Conservation (phyloP, 2,797 vertebrate species). For the Siniperca obscura region DNA sequence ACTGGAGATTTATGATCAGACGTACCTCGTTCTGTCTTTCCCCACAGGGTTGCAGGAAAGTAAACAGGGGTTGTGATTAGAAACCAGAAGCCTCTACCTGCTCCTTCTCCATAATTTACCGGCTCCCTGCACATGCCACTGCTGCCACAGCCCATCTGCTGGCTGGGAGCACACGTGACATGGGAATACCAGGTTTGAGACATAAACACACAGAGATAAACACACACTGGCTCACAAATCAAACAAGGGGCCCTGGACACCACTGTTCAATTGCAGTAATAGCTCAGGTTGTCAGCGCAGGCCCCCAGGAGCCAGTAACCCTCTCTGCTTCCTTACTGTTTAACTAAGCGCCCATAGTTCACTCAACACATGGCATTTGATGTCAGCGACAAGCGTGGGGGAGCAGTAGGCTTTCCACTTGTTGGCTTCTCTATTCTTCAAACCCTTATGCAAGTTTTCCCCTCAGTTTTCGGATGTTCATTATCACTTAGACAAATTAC, state of each 20-base stretch:
- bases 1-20: conserved; percentile 59
- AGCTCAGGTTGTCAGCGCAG: conserved; percentile 64
- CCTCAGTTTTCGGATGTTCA: conserved; percentile 3
- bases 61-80: conserved; percentile 74
- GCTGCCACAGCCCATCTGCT: conserved; percentile 28
- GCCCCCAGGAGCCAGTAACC: conserved; percentile 53
- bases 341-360: conserved; percentile 48
- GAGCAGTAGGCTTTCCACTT: conserved; percentile 21
- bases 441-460: conserved; percentile 3
- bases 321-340: conserved; percentile 49
- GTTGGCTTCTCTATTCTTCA: background rate
- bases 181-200: conserved; percentile 22
- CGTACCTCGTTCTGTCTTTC: conserved; percentile 43
- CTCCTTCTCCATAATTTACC: conserved; percentile 65
- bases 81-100: conserved; percentile 57
- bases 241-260: conserved; percentile 47
- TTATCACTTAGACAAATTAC: conserved; percentile 12
- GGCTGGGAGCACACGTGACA: conserved; percentile 22
- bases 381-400: conserved; percentile 19
- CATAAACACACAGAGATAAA: conserved; percentile 55
- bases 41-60: conserved; percentile 58
- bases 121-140: conserved; percentile 40
- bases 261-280: conserved; percentile 63
- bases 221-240: conserved; percentile 61
- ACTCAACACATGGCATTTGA: conserved; percentile 41